Evolutionary conservation across 2,113 vertebrate genomes (phyloP).

Genomic region (Colius striatus): DNA sequence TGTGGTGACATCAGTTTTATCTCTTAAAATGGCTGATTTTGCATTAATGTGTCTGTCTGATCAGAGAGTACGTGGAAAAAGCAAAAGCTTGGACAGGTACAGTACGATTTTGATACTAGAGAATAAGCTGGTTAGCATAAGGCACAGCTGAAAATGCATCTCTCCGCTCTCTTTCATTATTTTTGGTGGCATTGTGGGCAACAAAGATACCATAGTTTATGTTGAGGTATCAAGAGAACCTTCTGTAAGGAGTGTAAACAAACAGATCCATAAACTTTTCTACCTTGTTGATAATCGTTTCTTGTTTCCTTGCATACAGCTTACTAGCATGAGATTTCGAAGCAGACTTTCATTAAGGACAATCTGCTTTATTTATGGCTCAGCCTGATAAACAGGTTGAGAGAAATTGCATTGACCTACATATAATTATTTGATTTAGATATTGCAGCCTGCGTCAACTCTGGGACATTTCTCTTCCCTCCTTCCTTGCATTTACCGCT

Average conservation of each 20-base stretch:
- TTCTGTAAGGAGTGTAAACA: background rate
- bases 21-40: background rate
- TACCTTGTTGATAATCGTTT: background rate
- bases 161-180: background rate
- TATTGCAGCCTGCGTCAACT: background rate
- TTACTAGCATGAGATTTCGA: background rate
- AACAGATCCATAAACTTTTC: background rate
- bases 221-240: background rate
- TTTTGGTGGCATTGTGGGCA: background rate
- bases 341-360: background rate
- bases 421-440: conserved; percentile 34
- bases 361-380: conserved; percentile 25
- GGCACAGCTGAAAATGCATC: background rate
- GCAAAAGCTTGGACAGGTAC: background rate
- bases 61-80: background rate
- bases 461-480: background rate
- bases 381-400: background rate
- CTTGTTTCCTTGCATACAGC: background rate
- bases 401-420: background rate
- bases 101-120: background rate
- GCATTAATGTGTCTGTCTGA: background rate
- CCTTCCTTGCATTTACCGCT: background rate
- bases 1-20: background rate
- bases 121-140: background rate
- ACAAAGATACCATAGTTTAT: background rate